Base-by-base conservation (phyloP, 92 coral and sea anemone genomes). In the Isaurus tuberculatus region DNA sequence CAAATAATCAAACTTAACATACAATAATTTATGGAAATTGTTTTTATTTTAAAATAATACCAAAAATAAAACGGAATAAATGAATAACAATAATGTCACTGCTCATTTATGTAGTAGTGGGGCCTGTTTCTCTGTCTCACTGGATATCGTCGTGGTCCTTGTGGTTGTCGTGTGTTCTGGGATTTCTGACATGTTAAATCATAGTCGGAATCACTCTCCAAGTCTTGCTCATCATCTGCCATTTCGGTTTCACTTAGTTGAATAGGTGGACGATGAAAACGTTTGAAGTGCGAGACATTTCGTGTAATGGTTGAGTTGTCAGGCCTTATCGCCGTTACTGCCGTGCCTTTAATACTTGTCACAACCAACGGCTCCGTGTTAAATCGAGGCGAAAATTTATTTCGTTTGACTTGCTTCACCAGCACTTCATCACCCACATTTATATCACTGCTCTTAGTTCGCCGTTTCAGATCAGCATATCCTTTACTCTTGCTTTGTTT, bases 231-330 rank as follows among this genome's bases (percentile, higher is more conserved):
- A 13, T 66, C 72, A 66, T 66, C 72, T 31, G 37, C 22, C 72
- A 66, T 66, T 66, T 66, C 72, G 72, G 40, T 66, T 66, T 66
- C 72, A 66, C 44, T 66, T 36, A 36, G 42, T 36, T n/a, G n/a
- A n/a, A n/a, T n/a, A n/a, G n/a, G n/a, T n/a, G n/a, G n/a, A n/a
- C n/a, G n/a, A n/a, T n/a, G n/a, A n/a, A n/a, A n/a, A n/a, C n/a
- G n/a, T n/a, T n/a, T n/a, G n/a, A n/a, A n/a, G n/a, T n/a, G n/a
- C n/a, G n/a, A n/a, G n/a, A n/a, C n/a, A n/a, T n/a, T n/a, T n/a
- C n/a, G n/a, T n/a, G n/a, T n/a, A n/a, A 66, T 32, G 40, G 26
- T 30, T 66, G 72, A 66, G 44, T 13, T 63, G 68, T 63, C 31
- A 63, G 68, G n/a, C n/a, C n/a, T n/a, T n/a, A n/a, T n/a, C n/a